phyloP scores from a whole-genome alignment of 2,113 vertebrate genomes.

The Corythoichthys haematopterus region DNA sequence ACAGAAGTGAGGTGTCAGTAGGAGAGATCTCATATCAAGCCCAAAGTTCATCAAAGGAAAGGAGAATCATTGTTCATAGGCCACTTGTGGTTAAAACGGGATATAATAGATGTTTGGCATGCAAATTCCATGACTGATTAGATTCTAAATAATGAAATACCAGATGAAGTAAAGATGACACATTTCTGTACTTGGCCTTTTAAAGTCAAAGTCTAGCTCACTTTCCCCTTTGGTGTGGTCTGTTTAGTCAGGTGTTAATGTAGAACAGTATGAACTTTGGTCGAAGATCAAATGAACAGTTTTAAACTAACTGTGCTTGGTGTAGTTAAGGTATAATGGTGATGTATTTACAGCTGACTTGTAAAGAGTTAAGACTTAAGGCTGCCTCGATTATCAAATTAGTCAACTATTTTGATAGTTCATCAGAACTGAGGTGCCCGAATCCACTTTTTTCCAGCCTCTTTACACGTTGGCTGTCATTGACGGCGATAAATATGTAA shows the following conservation, averaged over 20 bases:
- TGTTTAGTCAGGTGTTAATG: neutral
- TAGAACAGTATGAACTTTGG: neutral
- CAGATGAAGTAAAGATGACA: neutral
- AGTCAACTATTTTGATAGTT: too few relatives aligned
- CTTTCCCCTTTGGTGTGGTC: neutral
- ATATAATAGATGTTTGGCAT: slow-evolving; percentile 42
- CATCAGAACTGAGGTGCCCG: too few relatives aligned
- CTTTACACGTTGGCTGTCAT: too few relatives aligned
- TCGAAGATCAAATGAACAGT: neutral
- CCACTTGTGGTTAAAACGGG: slow-evolving; percentile 15
- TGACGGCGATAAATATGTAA: too few relatives aligned
- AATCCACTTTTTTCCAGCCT: too few relatives aligned
- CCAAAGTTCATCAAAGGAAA: slow-evolving; percentile 29
- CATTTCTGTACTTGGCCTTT: neutral
- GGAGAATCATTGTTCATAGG: slow-evolving; percentile 29
- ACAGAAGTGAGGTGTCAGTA: slow-evolving; percentile 11
- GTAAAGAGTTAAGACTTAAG: too few relatives aligned
- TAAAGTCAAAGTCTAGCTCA: neutral
- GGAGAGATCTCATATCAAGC: slow-evolving; percentile 11
- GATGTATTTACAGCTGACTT: too few relatives aligned
- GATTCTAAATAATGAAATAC: neutral
- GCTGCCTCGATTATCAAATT: too few relatives aligned
- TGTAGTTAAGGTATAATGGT: too few relatives aligned
- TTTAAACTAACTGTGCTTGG: neutral
- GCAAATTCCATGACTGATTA: slow-evolving; percentile 32